A percentile compares a stretch with the other conserved stretches of the same genome.
These are phyloP conservation scores for Pedionomus torquatus DNA, from an alignment of 2,113 vertebrate genomes.

Conservation along the genomic window DNA sequence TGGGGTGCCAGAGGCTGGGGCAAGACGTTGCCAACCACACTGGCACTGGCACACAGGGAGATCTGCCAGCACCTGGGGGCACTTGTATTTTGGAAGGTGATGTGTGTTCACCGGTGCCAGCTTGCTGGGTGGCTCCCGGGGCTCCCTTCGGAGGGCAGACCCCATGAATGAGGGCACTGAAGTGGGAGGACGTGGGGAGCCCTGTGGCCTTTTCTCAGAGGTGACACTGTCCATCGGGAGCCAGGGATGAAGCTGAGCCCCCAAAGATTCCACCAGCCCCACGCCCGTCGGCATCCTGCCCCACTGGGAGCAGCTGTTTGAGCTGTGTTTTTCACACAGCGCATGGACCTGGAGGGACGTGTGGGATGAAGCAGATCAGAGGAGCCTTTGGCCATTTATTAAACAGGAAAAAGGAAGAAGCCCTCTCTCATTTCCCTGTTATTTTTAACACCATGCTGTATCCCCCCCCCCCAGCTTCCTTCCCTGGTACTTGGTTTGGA, in stretches of 20 bases:
- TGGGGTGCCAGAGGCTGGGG: not conserved
- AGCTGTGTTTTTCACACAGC: not conserved
- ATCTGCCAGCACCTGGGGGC: not conserved
- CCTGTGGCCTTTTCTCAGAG: fast-evolving
- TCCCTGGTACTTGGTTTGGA: fast-evolving
- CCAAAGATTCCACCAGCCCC: fast-evolving
- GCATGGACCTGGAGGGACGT: fast-evolving
- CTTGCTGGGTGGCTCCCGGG: not conserved
- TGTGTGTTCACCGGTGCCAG: fast-evolving
- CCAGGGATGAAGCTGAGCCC: not conserved
- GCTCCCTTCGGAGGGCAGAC: not conserved
- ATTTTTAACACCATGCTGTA: not conserved
- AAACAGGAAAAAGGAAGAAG: not conserved
- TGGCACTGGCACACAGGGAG: not conserved
- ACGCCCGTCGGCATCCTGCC: fast-evolving
- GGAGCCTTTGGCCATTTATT: not conserved
- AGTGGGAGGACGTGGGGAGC: fast-evolving
- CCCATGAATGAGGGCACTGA: fast-evolving
- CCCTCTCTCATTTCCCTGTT: not conserved
- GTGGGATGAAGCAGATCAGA: not conserved
- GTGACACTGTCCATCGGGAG: fast-evolving
- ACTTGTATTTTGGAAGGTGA: not conserved
- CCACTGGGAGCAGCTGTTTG: fast-evolving
- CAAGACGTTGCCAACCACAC: fast-evolving
- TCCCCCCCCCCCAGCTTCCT: not conserved